Base-by-base conservation (phyloP, 1,140 invertebrate species). In the Lepidurus apus region DNA sequence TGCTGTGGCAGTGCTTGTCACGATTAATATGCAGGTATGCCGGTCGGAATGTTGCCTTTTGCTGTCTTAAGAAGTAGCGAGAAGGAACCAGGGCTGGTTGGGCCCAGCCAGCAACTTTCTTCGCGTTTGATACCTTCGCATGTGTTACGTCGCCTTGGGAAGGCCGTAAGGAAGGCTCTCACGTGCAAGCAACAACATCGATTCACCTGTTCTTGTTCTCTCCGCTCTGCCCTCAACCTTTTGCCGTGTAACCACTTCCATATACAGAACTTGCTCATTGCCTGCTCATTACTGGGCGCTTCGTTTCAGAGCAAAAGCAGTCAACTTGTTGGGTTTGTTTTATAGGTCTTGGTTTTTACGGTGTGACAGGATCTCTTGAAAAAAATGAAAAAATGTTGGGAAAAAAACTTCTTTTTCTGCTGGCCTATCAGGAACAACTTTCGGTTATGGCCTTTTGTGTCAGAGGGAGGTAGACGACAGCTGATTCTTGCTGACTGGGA, bases 1-100 rank as follows among this genome's bases (percentile, higher is more conserved):
- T 65, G 53, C 53, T 65, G 53, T 65, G 53, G 53, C 53, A 65
- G 53, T 65, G 53, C 53, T 65, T 65, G 53, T 65, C 53, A 65
- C 53, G 53, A 65, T 65, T 65, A 65, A 65, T 65, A 65, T 65
- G 17, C 53, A 65, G 53, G 53, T 65, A 65, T 65, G 53, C 21
- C 53, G 53, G 53, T 65, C 53, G 53, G 53, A 65, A 65, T 65
- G 53, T 65, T 65, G 53, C 17, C 53, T 65, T 65, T 65, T 65
- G 53, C 21, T 65, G 53, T 13, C n/a, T 65, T 65, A n/a, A 21
- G 13, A 21, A 65, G 8, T 9, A 65, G 53, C 47, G 21, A 13
- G 53, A 13, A 65, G 53, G 53, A 65, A 21, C 53, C 53, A 65
- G 53, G 53, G 53, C 53, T 65, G 53, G 53, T 65, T 65, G 53